Base-by-base conservation (phyloP, 37 sponge, comb jelly and placozoan species). In the Chondrosia reniformis region DNA sequence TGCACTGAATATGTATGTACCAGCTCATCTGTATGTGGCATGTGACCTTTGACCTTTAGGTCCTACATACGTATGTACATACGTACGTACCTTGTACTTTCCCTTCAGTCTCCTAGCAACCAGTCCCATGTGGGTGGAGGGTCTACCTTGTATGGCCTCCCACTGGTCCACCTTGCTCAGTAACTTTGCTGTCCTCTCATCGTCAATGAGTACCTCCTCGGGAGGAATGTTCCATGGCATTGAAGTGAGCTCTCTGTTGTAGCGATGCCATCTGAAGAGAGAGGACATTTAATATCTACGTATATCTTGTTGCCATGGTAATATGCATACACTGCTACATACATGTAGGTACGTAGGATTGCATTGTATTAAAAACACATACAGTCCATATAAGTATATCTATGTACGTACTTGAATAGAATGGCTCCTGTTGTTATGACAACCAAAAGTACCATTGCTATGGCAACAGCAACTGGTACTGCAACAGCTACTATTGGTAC, bases 211-310 rank as follows among this genome's bases (percentile, higher is more conserved):
- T 4, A 64, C 7, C 17, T 64, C 66, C 36, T 64, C 33, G 33
- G 32, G 4, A 2, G 4, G 33, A 30, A 64, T 64, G 32, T 85
- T 69, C 24, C 82, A 43, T 15, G 90, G 80, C 40, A 89, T 31
- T 0, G 24, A 25, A 9, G 31, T 74, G 32, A 89, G 78, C 75
- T 89, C 86, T 25, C 33, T 64, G 66, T 64, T 64, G 66, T 64
- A 64, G 19, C 33, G 66, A 36, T n/a, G 32, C 3, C 66, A 36
- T 10, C 66, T 64, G 36, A 19, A 36, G 31, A 5, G 66, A 2
- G 17, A 58, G 66, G 34, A 1, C 8, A 64, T 32, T 64, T 32
- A 24, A 36, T 64, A 36, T 64, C 34, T 17, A 4, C 33, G 66
- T 64, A 36, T 17, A 7, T 62, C n/a, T n/a, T n/a, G n/a, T n/a